Conservation (phyloP, 2,113 vertebrate genomes). For the Bujurquina vittata region DNA sequence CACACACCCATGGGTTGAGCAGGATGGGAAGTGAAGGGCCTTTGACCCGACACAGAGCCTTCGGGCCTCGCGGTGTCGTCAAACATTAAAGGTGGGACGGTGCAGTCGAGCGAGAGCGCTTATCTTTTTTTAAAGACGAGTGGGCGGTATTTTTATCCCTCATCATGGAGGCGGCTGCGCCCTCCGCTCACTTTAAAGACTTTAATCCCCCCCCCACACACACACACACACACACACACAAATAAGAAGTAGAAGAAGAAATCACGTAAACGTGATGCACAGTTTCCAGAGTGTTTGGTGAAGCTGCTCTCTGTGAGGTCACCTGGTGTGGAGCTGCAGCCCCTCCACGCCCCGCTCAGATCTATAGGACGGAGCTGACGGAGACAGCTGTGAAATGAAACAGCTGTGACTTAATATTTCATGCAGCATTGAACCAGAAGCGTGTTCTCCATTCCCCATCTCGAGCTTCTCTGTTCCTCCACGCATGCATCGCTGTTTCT, state of each 20-base stretch:
- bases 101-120: slow-evolving; percentile 38
- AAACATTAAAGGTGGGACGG: slow-evolving; percentile 52
- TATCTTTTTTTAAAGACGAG: slow-evolving; percentile 42
- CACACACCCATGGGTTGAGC: slow-evolving; percentile 34
- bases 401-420: slow-evolving; percentile 24
- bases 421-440: background rate
- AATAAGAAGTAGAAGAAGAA: background rate
- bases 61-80: slow-evolving; percentile 29
- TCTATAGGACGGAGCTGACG: background rate
- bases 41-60: slow-evolving; percentile 56
- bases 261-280: background rate
- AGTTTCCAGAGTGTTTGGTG: background rate
- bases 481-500: background rate
- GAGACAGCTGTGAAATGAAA: background rate
- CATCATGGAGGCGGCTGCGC: background rate
- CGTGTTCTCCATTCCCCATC: background rate
- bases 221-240: no score
- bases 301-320: no score
- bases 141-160: slow-evolving; percentile 26
- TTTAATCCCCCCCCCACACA: background rate
- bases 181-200: background rate
- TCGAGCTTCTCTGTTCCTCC: background rate
- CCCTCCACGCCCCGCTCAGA: background rate
- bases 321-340: no score
- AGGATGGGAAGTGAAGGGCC: slow-evolving; percentile 51